Conservation (phyloP, 2,113 vertebrate species). For the Trochalopteron elliotii region DNA sequence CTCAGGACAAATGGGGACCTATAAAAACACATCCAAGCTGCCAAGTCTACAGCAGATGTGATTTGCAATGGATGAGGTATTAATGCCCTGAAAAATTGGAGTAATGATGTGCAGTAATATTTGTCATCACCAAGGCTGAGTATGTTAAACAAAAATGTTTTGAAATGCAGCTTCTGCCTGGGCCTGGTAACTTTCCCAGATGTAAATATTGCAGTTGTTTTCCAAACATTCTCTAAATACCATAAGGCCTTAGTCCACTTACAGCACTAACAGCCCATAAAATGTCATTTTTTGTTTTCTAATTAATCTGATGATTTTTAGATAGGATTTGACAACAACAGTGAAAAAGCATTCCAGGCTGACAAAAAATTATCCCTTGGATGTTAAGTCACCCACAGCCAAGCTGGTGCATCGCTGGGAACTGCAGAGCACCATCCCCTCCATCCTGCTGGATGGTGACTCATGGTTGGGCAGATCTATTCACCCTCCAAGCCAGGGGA, state of each 20-base stretch:
- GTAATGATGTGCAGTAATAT: conserved; percentile 38
- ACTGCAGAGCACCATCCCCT: background rate
- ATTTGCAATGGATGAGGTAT: conserved; percentile 36
- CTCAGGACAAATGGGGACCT: conserved; percentile 4
- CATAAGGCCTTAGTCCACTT: conserved; percentile 43
- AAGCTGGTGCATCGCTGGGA: rapidly evolving
- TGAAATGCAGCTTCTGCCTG: conserved; percentile 18
- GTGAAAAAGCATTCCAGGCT: background rate
- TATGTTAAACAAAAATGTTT: conserved; percentile 25
- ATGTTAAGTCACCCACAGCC: background rate
- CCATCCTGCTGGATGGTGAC: background rate
- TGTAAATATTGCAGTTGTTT: conserved; percentile 46
- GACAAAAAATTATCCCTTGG: background rate
- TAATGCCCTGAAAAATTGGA: conserved; percentile 40
- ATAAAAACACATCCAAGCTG: background rate
- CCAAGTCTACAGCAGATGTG: background rate
- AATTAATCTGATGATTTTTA: conserved; percentile 59
- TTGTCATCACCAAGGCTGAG: conserved; percentile 30
- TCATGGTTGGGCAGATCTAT: background rate
- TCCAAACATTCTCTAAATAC: conserved; percentile 53
- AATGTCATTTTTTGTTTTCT: conserved; percentile 65
- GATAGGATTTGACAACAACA: conserved; percentile 33
- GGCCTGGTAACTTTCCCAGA: background rate
- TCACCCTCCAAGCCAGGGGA: background rate
- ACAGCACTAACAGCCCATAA: conserved; percentile 50